Base-by-base conservation (phyloP, 2,113 vertebrate species). In the Pantherophis guttatus region DNA sequence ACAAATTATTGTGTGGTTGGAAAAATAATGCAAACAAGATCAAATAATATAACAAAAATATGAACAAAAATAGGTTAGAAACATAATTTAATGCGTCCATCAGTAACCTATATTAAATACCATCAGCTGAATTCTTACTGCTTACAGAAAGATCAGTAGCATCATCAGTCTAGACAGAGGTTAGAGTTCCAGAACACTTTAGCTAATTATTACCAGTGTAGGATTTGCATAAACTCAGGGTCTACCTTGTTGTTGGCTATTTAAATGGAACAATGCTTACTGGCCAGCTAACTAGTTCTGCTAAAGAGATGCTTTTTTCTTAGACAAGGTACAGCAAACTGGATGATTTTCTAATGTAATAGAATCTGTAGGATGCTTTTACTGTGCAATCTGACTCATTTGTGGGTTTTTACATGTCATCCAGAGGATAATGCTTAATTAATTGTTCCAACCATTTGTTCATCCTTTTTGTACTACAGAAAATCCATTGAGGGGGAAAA, bases 151-250 rank as follows among this genome's bases (percentile, higher is more conserved):
- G 44, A 62, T 26, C 15, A n/a, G 48, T 3, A 87, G 33, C 21
- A 44, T 48, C 89, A n/a, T 57, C 89, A 54, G 93, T 90, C 2
- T 0, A 89, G 86, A 26, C 29, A 19, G 23, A 89, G 89, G 52
- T 70, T 93, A 88, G 89, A 95, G 93, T 95, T 94, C 94, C 95
- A 85, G 33, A 3, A 52, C 6, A 2, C 0, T 0, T 21, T 23
- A 4, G 90, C 89, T 95, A 91, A 94, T 93, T 11, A 52, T 95
- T 96, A 94, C 81, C 33, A 29, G 0, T 0, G 0, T 0, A 23
- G 44, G 70, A 19, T 3, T 1, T 0, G 0, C 62, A 91, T n/a
- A 7, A 91, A 44, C 0, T 0, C 44, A 1, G 4, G 75, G 13
- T 52, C 17, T 29, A 52, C 50, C 11, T 88, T 92, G 26, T 3